Conservation (phyloP, 2,113 vertebrate genomes). For the Nipponia nippon region DNA sequence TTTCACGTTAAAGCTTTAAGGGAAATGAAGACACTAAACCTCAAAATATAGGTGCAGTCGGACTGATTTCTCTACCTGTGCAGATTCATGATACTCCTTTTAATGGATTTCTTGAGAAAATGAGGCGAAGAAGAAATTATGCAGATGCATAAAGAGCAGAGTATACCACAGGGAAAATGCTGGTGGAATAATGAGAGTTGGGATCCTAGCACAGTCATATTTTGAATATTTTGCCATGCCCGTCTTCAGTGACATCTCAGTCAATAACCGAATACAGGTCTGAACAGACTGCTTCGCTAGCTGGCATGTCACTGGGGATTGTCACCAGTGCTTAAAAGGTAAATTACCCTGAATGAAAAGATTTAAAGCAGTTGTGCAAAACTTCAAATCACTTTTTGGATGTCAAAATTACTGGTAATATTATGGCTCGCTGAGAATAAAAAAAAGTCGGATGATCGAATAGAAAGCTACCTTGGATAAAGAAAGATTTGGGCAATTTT, state of each 20-base stretch:
- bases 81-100: neutral
- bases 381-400: neutral
- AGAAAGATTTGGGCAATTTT: neutral
- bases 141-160: neutral
- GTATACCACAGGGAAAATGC: neutral
- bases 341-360: neutral
- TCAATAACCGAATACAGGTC: neutral
- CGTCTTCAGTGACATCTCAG: neutral
- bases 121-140: slow-evolving; percentile 19
- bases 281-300: neutral
- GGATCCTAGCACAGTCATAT: neutral
- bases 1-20: neutral
- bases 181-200: neutral
- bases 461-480: neutral
- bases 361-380: neutral
- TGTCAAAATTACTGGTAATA: neutral
- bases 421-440: neutral
- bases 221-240: neutral
- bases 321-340: neutral
- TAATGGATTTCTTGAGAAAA: slow-evolving; percentile 34
- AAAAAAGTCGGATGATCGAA: neutral
- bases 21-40: neutral
- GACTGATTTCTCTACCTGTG: neutral
- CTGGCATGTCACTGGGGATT: neutral
- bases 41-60: neutral